These are phyloP conservation scores for Oncorhynchus mykiss DNA, from an alignment of 2,113 vertebrate species.

Conservation along the genomic window DNA sequence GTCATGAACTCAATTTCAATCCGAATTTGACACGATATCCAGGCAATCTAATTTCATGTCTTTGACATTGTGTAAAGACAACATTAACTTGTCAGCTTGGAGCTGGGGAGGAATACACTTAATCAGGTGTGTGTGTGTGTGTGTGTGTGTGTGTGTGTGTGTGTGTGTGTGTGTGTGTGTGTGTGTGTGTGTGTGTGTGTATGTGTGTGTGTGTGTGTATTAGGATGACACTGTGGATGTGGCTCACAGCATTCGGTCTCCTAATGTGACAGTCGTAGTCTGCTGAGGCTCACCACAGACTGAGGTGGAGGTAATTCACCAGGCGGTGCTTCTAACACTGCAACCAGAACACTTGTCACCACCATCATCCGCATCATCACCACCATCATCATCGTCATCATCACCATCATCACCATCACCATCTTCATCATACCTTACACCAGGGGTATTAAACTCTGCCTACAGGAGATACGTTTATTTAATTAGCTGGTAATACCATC, in stretches of 20 bases:
- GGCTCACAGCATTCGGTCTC: background rate
- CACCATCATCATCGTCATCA: background rate
- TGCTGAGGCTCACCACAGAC: background rate
- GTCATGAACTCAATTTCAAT: conserved; percentile 47
- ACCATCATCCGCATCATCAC: no score
- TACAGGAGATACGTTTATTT: background rate
- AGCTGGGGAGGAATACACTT: conserved; percentile 36
- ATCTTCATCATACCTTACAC: conserved; percentile 4
- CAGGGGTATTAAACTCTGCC: background rate
- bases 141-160: conserved; percentile 43
- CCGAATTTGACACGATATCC: conserved; percentile 54
- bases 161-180: background rate
- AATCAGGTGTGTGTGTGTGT: conserved; percentile 34
- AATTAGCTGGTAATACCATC: conserved; percentile 5
- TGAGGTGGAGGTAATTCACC: conserved; percentile 5
- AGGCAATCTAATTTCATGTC: conserved; percentile 56
- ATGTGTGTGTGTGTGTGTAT: conserved; percentile 45
- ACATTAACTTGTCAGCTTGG: conserved; percentile 59
- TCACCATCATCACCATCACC: background rate
- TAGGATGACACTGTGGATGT: no score
- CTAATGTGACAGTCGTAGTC: background rate
- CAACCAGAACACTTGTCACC: background rate
- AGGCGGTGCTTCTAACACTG: background rate
- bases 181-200: background rate
- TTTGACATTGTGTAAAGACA: conserved; percentile 38